These are phyloP conservation scores for Mactra quadrangularis DNA, from an alignment of 1,140 invertebrate species.

Conservation along the genomic window DNA sequence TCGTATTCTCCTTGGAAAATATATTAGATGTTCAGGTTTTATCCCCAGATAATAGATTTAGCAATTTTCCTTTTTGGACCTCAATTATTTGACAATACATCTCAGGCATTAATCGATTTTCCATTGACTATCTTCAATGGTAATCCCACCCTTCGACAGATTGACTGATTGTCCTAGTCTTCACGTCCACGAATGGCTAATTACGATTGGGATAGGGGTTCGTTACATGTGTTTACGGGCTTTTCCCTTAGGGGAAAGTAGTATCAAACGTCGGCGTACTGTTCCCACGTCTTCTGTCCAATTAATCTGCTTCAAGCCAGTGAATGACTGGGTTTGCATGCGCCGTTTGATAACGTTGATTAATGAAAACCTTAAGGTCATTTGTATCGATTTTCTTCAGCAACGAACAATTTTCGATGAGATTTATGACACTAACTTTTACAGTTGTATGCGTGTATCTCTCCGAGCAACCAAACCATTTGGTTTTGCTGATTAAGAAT, in stretches of 20 bases:
- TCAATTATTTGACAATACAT: slow-evolving; percentile 17
- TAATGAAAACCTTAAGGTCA: slow-evolving; percentile 32
- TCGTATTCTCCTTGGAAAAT: neutral
- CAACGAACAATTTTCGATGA: slow-evolving; percentile 15
- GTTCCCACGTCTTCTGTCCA: slow-evolving; percentile 39
- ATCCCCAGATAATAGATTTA: slow-evolving; percentile 9
- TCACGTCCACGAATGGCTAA: slow-evolving; percentile 32
- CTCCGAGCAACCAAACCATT: neutral
- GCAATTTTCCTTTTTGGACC: slow-evolving; percentile 14
- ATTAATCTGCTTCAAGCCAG: slow-evolving; percentile 37
- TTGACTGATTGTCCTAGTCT: slow-evolving; percentile 32
- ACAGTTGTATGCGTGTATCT: neutral
- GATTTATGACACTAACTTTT: slow-evolving; percentile 2
- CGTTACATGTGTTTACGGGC: slow-evolving; percentile 37
- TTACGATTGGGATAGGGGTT: slow-evolving; percentile 30
- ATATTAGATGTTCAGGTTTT: neutral
- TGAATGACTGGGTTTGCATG: slow-evolving; percentile 38
- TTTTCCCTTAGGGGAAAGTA: slow-evolving; percentile 31
- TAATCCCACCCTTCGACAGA: slow-evolving; percentile 43
- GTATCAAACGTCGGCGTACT: slow-evolving; percentile 26
- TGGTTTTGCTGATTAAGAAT: slow-evolving; percentile 5
- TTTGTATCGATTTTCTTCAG: slow-evolving; percentile 31
- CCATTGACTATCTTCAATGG: slow-evolving; percentile 10
- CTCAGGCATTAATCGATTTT: slow-evolving; percentile 17
- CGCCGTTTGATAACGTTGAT: slow-evolving; percentile 39